These are phyloP conservation scores for Cinclus cinclus DNA, from an alignment of 2,113 vertebrate genomes.

Conservation along the genomic window DNA sequence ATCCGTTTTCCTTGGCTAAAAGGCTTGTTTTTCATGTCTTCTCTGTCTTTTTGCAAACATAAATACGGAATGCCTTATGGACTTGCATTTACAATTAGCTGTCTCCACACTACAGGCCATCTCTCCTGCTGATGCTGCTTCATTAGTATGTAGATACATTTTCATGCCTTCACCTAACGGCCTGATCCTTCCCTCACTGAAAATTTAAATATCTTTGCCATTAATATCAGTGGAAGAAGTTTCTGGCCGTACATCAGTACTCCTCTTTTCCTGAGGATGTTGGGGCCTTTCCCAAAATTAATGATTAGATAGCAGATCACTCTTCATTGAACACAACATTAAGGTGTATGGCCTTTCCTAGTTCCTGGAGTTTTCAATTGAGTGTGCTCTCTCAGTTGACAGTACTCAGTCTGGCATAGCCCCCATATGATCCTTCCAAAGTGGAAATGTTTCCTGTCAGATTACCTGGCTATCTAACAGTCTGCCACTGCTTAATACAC, in stretches of 20 bases:
- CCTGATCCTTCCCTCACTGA: background rate
- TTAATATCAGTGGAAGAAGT: background rate
- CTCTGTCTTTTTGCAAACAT: background rate
- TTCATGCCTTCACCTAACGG: background rate
- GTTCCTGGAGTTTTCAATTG: background rate
- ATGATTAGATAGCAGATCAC: background rate
- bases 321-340: background rate
- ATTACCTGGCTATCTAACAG: background rate
- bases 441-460: background rate
- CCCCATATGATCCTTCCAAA: background rate
- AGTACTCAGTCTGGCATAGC: background rate
- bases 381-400: background rate
- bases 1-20: constrained; percentile 33
- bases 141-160: background rate
- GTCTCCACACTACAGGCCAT: background rate
- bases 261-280: background rate
- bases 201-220: background rate
- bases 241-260: background rate
- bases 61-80: background rate
- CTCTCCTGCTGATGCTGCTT: background rate
- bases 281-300: background rate
- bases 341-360: background rate
- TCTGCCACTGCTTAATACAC: background rate
- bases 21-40: constrained; percentile 9
- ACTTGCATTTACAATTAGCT: constrained; percentile 1